Base-by-base conservation (phyloP, 2,113 vertebrate species). In the Phylloscopus trochilus region DNA sequence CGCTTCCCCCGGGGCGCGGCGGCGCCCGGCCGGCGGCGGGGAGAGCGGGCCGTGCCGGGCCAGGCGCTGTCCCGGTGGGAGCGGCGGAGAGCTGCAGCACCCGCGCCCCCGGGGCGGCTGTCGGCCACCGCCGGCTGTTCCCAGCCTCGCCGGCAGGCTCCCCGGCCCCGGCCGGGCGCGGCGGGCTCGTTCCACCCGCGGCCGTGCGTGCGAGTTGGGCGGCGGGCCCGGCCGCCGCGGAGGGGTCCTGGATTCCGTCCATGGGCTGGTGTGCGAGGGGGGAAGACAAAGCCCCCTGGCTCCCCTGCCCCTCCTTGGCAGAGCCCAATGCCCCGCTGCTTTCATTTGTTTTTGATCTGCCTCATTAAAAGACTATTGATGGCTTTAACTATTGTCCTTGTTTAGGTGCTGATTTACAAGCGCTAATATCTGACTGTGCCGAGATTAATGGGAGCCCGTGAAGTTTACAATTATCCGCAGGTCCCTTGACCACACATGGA, bases 321-420 rank as follows among this genome's bases (percentile, higher is more conserved):
- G 97, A 98, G 97, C 97, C 90, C 30, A 96, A 94, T 95, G 96
- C 95, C 98, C 98, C 95, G 98, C 97, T 98, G 98, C 97, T 98
- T 98, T 96, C 98, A 98, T 98, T 98, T 98, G 98, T 98, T 98
- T 98, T 98, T 98, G 98, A 98, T 98, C 98, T 98, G 98, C 98
- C 98, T 98, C 98, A 98, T 98, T 98, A 98, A 98, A 98, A 98
- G 97, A 98, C 98, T 98, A 98, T 98, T 98, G 98, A 98, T 98
- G 98, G 98, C 97, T 98, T 98, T 98, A 98, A 98, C 98, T 95
- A 98, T 98, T 98, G 98, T 98, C 98, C 98, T 98, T 98, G 98
- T 98, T 98, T 98, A 98, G 98, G 98, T 98, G 97, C 97, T 98
- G 98, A 98, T 98, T 98, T 98, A 98, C 98, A 98, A 98, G 98